These are phyloP conservation scores for Siphlonurus alternatus DNA, from an alignment of 2,888 invertebrate species.

Conservation along the genomic window DNA sequence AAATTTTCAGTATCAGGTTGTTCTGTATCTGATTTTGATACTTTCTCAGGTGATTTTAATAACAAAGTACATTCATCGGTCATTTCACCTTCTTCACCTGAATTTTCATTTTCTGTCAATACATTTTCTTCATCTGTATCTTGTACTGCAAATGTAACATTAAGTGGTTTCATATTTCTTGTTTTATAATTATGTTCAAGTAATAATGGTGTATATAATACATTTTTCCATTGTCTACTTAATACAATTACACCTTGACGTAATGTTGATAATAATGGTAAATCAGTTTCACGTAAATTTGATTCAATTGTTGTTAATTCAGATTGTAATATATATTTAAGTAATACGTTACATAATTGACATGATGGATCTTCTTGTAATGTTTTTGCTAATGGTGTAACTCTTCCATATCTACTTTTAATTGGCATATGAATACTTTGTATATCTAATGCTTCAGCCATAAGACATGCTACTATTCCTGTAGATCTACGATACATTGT, in stretches of 20 bases:
- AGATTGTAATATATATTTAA: constrained; percentile 63
- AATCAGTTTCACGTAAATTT: constrained; percentile 63
- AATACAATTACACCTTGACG: constrained; percentile 93
- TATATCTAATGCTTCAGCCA: constrained; percentile 85
- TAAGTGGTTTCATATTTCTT: constrained; percentile 49
- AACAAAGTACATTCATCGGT: constrained; percentile 57
- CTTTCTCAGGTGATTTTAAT: constrained; percentile 21
- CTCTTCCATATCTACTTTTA: constrained; percentile 80
- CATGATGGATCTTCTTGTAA: constrained; percentile 91
- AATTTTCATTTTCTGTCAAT: constrained; percentile 34
- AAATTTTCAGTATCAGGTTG: constrained; percentile 8
- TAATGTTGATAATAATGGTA: constrained; percentile 75
- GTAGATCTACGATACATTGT: constrained; percentile 64
- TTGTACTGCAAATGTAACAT: constrained; percentile 40
- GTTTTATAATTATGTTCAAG: constrained; percentile 81
- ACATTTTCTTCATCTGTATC: constrained; percentile 30
- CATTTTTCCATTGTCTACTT: constrained; percentile 93
- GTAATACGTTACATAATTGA: constrained; percentile 76
- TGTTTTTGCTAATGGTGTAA: constrained; percentile 75
- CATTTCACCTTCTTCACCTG: constrained; percentile 41
- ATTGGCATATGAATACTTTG: constrained; percentile 65
- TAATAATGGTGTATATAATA: constrained; percentile 79
- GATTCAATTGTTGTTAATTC: constrained; percentile 63
- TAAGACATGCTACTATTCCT: constrained; percentile 80
- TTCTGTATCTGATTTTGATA: constrained; percentile 5